Base-by-base conservation (phyloP, 1,140 invertebrate species). In the Nomia melanderi region DNA sequence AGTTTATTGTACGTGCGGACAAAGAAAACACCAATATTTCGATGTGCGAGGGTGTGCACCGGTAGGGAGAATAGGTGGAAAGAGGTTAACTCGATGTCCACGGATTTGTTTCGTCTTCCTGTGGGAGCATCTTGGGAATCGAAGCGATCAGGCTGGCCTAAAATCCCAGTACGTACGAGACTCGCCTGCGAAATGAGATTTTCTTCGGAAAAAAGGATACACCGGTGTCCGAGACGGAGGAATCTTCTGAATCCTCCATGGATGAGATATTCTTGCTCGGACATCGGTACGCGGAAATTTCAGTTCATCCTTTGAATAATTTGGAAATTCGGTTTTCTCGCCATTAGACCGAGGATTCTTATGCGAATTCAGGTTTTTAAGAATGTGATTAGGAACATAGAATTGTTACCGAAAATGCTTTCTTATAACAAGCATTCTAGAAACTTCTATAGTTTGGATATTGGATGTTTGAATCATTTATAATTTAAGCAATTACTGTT, bases 1-100 rank as follows among this genome's bases (percentile, higher is more conserved):
- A 88, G 87, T 91, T 92, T 92, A 92, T 92, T 89, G 91, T 92
- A 90, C 88, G 90, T 90, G 83, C 78, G 81, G 72, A 71, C 77
- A 65, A 74, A 74, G 62, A 17, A 41, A 65, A 9, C 57, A 57
- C 29, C 41, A 14, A 54, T 27, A 62, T 39, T 25, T 36, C 63
- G 74, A 66, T 41, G 77, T 66, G 36, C 53, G 53, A 44, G 73
- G 53, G 36, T 23, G 33, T 54, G n/a, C 27, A 44, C 39, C 27
- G 33, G 36, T 41, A n/a, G 36, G 56, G 56, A 41, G 65, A 31
- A 77, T 20, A 31, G 65, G 44, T 75, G 36, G 57, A 62, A 62
- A 70, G 66, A 47, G 66, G 64, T 79, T 70, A 59, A 74, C 71
- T 53, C 71, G 79, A 82, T 67, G 77, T 64, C 70, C 82, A 39